Evolutionary conservation across 2,888 invertebrate species (phyloP).

Genomic region (Byasa hedistus): DNA sequence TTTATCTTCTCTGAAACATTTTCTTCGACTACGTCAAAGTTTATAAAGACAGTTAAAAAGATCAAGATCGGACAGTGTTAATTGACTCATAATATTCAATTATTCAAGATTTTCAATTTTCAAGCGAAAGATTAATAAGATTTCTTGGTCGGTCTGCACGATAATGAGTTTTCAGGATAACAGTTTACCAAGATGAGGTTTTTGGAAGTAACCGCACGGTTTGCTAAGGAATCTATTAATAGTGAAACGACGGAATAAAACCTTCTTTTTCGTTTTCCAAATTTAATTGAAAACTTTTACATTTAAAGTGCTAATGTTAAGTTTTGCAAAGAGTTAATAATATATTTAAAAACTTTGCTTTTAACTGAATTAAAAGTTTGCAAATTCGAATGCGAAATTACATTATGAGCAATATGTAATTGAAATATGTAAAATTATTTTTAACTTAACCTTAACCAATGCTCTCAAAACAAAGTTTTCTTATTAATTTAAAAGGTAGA

Average conservation of each 20-base stretch:
- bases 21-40: not conserved
- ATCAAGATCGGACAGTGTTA: conserved; percentile 41
- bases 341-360: too few species aligned
- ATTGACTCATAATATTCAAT: conserved; percentile 65
- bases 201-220: conserved; percentile 53
- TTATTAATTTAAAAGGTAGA: conserved; percentile 32
- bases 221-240: conserved; percentile 34
- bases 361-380: too few species aligned
- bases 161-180: conserved; percentile 74
- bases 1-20: not conserved
- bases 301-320: too few species aligned
- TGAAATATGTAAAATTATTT: not conserved
- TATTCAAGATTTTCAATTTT: conserved; percentile 74
- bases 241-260: not conserved
- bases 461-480: conserved; percentile 27
- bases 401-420: not conserved
- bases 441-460: not conserved
- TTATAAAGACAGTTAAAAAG: not conserved
- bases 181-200: conserved; percentile 65
- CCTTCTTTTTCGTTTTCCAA: not conserved
- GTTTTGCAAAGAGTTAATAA: not conserved
- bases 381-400: too few species aligned
- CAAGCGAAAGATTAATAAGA: conserved; percentile 70
- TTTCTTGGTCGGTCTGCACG: conserved; percentile 69
- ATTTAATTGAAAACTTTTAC: too few species aligned